These are phyloP conservation scores for Pinctada fucata DNA, from an alignment of 2,888 invertebrate species.

Conservation along the genomic window DNA sequence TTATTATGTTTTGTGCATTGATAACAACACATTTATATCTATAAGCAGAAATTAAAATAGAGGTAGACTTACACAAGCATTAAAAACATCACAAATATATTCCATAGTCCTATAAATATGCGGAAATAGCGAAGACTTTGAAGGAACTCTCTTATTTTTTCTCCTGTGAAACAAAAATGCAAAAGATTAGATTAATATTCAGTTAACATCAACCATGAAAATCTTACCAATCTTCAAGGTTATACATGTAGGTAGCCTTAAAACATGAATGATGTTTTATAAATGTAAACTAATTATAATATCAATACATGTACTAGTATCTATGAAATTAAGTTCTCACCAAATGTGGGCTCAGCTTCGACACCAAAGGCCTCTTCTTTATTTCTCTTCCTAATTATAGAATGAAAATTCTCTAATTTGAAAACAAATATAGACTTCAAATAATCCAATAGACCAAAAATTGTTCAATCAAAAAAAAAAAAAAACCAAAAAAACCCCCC, in stretches of 20 bases:
- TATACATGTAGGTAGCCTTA: background rate
- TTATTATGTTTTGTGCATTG: too few species aligned
- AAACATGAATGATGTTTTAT: too few species aligned
- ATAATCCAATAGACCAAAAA: too few species aligned
- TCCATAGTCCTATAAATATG: slow-evolving; percentile 78
- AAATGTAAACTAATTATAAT: too few species aligned
- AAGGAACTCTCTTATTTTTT: slow-evolving; percentile 77
- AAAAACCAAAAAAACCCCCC: too few species aligned
- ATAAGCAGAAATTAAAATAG: too few species aligned
- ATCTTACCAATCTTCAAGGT: background rate
- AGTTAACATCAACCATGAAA: background rate
- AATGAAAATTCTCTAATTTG: slow-evolving; percentile 1
- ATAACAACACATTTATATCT: too few species aligned
- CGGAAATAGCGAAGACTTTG: slow-evolving; percentile 76
- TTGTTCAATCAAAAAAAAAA: too few species aligned
- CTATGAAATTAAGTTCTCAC: slow-evolving; percentile 38
- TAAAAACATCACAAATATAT: slow-evolving; percentile 77
- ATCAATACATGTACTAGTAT: too few species aligned
- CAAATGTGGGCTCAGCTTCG: slow-evolving; percentile 54
- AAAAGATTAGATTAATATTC: too few species aligned
- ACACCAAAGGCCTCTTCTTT: slow-evolving; percentile 55
- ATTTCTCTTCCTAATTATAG: slow-evolving; percentile 56
- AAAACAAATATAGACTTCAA: too few species aligned
- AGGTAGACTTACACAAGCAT: slow-evolving; percentile 77
- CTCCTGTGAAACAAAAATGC: slow-evolving; percentile 62